Percentiles rank a stretch among this genome's conserved stretches.
These are phyloP conservation scores for Macrotis lagotis DNA, from an alignment of 2,113 vertebrate genomes.

Conservation along the genomic window DNA sequence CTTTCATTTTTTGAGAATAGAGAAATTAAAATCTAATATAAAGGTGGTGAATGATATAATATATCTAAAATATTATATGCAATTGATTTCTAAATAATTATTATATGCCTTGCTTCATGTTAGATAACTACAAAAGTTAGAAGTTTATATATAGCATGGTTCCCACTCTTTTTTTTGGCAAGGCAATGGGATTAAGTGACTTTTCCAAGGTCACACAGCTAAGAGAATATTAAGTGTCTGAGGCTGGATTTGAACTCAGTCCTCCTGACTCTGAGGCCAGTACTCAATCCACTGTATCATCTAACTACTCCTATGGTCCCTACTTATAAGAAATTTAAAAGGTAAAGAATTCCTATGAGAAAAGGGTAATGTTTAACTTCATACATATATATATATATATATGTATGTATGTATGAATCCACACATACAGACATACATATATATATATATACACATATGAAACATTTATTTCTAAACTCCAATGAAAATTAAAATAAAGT, in stretches of 20 bases:
- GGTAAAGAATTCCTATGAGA: neutral
- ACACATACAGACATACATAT: no score
- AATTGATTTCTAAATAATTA: neutral
- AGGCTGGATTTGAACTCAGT: no score
- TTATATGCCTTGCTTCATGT: neutral
- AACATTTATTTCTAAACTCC: neutral
- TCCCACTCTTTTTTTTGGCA: no score
- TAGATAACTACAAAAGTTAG: neutral
- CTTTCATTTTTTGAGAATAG: neutral
- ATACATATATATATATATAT: neutral
- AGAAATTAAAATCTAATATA: constrained; percentile 31
- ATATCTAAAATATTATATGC: neutral
- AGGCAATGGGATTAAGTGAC: no score
- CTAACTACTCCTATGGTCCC: no score
- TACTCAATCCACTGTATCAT: no score
- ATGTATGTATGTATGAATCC: no score
- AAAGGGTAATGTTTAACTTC: neutral
- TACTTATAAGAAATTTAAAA: neutral
- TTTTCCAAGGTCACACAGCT: no score
- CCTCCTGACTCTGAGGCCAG: no score
- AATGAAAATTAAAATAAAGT: neutral
- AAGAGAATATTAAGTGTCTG: no score
- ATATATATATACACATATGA: no score
- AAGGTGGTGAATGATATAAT: neutral
- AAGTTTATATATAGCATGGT: neutral